phyloP scores from a whole-genome alignment of 2,113 vertebrate species.

The Callorhinus ursinus region DNA sequence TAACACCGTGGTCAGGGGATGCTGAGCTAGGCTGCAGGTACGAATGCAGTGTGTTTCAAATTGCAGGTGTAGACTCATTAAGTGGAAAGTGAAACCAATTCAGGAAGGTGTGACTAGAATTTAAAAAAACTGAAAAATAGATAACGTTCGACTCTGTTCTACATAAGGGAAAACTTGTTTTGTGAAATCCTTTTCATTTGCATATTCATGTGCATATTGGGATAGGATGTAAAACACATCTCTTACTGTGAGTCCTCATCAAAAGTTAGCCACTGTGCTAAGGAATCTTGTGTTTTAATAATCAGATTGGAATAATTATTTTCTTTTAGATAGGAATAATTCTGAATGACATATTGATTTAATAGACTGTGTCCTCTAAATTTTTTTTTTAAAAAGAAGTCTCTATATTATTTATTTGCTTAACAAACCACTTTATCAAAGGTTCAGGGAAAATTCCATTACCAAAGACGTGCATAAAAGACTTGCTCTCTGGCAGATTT shows the following conservation, averaged over 20 bases:
- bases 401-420: constrained; percentile 55
- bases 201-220: background rate
- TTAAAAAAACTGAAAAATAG: background rate
- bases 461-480: background rate
- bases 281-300: constrained; percentile 11
- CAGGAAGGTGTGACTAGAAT: background rate
- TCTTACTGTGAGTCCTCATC: background rate
- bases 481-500: background rate
- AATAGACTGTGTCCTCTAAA: background rate
- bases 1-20: background rate
- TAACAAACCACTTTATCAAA: constrained; percentile 4
- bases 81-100: background rate
- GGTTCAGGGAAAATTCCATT: background rate
- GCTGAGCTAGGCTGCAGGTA: background rate
- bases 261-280: background rate
- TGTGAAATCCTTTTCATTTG: background rate
- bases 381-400: constrained; percentile 33
- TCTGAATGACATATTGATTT: background rate
- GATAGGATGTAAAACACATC: background rate
- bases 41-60: background rate
- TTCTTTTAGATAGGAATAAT: background rate
- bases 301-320: background rate
- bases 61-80: background rate
- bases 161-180: background rate
- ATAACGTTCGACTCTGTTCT: background rate